Conservation (phyloP, 92 coral and sea anemone genomes). For the Epizoanthus rinbou region DNA sequence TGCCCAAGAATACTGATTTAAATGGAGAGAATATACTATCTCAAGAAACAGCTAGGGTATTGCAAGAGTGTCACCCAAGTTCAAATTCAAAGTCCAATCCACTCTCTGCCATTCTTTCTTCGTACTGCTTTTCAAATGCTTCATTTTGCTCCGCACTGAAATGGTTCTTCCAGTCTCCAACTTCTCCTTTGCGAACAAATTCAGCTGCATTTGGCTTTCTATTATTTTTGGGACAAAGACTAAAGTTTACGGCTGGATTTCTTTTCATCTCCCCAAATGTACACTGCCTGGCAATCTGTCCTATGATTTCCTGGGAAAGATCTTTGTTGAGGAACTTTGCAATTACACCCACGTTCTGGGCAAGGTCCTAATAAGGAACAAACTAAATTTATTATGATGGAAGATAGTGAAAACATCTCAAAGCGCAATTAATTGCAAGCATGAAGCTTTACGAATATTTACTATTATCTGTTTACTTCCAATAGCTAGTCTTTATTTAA, state of each 20-base stretch:
- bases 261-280: conserved; percentile 53
- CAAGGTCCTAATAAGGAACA: conserved; percentile 22
- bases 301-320: conserved; percentile 37
- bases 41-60: too few species aligned
- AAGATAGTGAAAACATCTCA: too few species aligned
- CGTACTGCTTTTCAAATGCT: conserved; percentile 37
- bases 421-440: too few species aligned
- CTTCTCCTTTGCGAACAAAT: conserved; percentile 46
- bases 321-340: conserved; percentile 34
- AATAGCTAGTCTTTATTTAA: neutral
- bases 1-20: too few species aligned
- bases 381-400: too few species aligned
- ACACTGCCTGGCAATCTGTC: conserved; percentile 45
- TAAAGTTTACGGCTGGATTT: conserved; percentile 3
- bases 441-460: too few species aligned
- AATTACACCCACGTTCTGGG: conserved; percentile 35
- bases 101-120: conserved; percentile 23
- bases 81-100: conserved; percentile 41
- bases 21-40: too few species aligned
- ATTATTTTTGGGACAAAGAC: neutral
- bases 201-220: conserved; percentile 11
- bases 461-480: conserved; percentile 27
- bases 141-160: conserved; percentile 43
- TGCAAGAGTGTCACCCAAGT: too few species aligned
- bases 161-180: conserved; percentile 43